These are phyloP conservation scores for Physocephala rufipes DNA, from an alignment of 2,888 invertebrate species.

Conservation along the genomic window DNA sequence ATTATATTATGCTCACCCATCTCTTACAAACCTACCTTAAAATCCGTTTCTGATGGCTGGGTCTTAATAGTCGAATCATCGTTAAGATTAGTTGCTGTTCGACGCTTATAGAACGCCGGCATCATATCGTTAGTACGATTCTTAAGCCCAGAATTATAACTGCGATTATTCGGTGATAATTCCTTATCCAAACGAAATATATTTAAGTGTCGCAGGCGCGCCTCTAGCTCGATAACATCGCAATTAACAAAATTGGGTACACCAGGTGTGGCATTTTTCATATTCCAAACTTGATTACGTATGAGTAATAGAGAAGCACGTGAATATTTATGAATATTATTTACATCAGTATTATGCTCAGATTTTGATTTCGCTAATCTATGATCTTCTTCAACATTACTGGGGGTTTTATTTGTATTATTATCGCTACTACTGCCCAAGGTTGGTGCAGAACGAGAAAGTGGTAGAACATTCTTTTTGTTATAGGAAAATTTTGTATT, in stretches of 20 bases:
- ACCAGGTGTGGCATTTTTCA: conserved; percentile 13
- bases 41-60: conserved; percentile 56
- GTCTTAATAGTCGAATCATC: conserved; percentile 60
- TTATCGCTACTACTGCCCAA: conserved; percentile 8
- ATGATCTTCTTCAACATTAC: not conserved
- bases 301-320: conserved; percentile 54
- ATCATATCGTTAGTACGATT: conserved; percentile 50
- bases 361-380: conserved; percentile 42
- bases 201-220: conserved; percentile 53
- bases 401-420: no score
- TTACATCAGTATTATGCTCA: conserved; percentile 26
- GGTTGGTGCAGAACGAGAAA: conserved; percentile 38
- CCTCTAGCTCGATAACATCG: conserved; percentile 58
- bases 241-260: conserved; percentile 57
- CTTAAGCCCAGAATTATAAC: conserved; percentile 30
- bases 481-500: not conserved
- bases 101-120: conserved; percentile 61
- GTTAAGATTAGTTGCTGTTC: conserved; percentile 48
- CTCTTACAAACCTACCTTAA: conserved; percentile 49
- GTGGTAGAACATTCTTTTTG: conserved; percentile 17
- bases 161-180: conserved; percentile 20
- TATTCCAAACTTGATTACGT: conserved; percentile 53
- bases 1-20: not conserved
- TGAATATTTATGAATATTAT: conserved; percentile 49
- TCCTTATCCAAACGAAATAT: conserved; percentile 49